phyloP scores from a whole-genome alignment of 2,113 vertebrate species.

The Brachyhypopomus occidentalis region DNA sequence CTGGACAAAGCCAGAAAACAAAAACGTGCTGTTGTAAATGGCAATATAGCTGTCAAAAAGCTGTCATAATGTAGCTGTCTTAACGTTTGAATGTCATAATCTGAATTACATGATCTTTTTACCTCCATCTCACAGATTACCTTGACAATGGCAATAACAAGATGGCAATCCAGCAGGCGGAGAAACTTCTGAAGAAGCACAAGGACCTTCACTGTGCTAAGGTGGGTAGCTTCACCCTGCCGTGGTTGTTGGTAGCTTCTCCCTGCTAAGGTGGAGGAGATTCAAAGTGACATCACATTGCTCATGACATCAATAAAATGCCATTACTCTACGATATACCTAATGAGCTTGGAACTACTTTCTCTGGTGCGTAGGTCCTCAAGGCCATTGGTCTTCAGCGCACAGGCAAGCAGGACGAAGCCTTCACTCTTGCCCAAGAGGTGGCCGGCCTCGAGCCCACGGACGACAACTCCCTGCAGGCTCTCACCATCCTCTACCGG shows the following conservation, averaged over 20 bases:
- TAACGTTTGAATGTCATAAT: too few species aligned
- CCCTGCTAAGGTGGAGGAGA: too few species aligned
- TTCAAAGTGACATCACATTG: too few species aligned
- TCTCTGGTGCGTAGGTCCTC: slow-evolving; percentile 78
- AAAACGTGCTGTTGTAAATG: too few species aligned
- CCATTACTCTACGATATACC: background rate
- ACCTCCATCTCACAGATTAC: slow-evolving; percentile 80
- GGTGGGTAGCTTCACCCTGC: slow-evolving; percentile 69
- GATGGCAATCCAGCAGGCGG: slow-evolving; percentile 99
- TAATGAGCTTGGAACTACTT: background rate
- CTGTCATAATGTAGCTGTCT: too few species aligned
- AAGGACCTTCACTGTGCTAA: slow-evolving; percentile 98
- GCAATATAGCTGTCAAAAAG: too few species aligned
- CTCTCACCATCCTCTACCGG: slow-evolving; percentile 94
- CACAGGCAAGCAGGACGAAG: slow-evolving; percentile 95
- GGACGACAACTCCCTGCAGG: slow-evolving; percentile 96
- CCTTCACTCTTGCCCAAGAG: slow-evolving; percentile 91
- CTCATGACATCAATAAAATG: background rate
- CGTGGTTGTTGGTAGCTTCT: slow-evolving; percentile 65
- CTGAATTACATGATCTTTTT: background rate
- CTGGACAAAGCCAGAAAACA: background rate
- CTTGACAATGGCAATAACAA: slow-evolving; percentile 99
- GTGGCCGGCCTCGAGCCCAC: slow-evolving; percentile 92
- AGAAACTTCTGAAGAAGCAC: slow-evolving; percentile 97
- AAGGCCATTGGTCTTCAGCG: slow-evolving; percentile 97